These are phyloP conservation scores for Pomacea maculata DNA, from an alignment of 1,140 invertebrate genomes.

Conservation along the genomic window DNA sequence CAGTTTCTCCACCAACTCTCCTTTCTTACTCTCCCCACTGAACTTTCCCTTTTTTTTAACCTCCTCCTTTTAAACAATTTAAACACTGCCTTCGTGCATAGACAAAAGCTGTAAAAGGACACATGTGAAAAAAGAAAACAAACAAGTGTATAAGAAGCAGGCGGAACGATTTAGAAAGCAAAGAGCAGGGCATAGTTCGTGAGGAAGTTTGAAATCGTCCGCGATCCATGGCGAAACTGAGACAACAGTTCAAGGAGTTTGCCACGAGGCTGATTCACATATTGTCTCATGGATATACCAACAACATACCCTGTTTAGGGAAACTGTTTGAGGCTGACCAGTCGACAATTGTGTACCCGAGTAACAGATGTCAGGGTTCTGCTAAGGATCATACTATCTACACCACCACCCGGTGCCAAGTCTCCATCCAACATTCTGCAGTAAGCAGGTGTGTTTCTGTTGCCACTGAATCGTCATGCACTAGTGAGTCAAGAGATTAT, in stretches of 20 bases:
- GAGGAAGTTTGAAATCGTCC: neutral
- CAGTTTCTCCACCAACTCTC: neutral
- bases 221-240: neutral
- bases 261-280: neutral
- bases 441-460: too few species aligned
- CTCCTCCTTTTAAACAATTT: neutral
- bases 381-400: too few species aligned
- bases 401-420: too few species aligned
- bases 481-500: too few species aligned
- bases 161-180: neutral
- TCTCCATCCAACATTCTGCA: too few species aligned
- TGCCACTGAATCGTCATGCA: too few species aligned
- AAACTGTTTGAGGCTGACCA: too few species aligned
- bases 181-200: neutral
- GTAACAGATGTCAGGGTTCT: too few species aligned
- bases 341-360: too few species aligned
- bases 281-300: neutral
- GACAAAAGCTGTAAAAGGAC: neutral
- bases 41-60: neutral
- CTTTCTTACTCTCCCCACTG: neutral
- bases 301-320: neutral
- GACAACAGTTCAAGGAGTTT: conserved; percentile 4
- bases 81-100: neutral
- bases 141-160: neutral
- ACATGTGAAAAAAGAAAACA: conserved; percentile 1